Conservation (phyloP, 2,113 vertebrate genomes). For the Rhea pennata region DNA sequence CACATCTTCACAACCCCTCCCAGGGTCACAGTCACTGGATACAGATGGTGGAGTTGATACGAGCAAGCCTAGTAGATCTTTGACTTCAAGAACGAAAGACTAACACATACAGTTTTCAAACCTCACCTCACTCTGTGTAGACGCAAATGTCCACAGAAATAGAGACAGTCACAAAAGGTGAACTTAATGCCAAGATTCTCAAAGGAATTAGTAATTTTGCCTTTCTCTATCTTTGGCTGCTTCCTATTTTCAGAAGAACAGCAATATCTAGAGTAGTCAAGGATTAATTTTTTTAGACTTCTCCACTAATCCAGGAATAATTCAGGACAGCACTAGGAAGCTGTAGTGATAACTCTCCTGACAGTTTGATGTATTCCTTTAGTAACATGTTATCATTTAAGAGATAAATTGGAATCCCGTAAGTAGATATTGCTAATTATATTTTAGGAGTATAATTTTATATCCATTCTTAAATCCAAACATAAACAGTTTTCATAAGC, state of each 20-base stretch:
- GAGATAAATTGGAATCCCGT: not conserved
- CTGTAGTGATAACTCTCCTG: not conserved
- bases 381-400: not conserved
- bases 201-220: not conserved
- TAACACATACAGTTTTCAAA: not conserved
- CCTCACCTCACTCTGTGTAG: not conserved
- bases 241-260: not conserved
- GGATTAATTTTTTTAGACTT: not conserved
- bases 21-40: not conserved
- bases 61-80: not conserved
- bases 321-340: not conserved
- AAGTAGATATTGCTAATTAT: not conserved
- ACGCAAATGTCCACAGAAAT: not conserved
- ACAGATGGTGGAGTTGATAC: not conserved
- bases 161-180: not conserved
- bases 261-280: not conserved
- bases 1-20: not conserved
- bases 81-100: not conserved
- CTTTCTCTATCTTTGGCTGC: not conserved
- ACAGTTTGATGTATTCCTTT: not conserved
- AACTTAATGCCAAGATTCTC: not conserved
- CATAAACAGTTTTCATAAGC: conserved; percentile 22
- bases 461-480: conserved; percentile 24
- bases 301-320: not conserved
- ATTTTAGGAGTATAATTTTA: conserved; percentile 4